Percentiles rank a stretch among this genome's conserved stretches.
Conservation (phyloP, 2,113 vertebrate genomes). For the Scatophagus argus region DNA sequence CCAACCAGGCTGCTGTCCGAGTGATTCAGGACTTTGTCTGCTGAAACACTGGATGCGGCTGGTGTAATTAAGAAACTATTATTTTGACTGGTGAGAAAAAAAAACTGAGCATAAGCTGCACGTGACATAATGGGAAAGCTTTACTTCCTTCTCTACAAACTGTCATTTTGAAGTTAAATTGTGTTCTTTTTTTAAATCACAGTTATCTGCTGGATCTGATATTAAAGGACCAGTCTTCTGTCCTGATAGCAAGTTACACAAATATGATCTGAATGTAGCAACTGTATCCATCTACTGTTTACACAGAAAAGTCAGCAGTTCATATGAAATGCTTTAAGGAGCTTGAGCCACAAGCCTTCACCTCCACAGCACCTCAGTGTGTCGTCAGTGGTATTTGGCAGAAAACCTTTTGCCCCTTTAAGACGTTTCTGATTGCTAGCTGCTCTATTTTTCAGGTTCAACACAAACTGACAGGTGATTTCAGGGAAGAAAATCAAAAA, state of each 20-base stretch:
- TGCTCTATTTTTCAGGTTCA: not conserved
- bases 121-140: not conserved
- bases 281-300: no score
- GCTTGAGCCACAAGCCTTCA: not conserved
- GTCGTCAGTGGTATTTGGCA: not conserved
- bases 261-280: not conserved
- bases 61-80: constrained; percentile 22
- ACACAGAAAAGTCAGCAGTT: no score
- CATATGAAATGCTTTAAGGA: no score
- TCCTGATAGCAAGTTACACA: not conserved
- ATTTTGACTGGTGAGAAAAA: not conserved
- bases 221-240: not conserved
- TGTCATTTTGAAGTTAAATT: not conserved
- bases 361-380: not conserved
- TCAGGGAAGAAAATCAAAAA: constrained; percentile 3
- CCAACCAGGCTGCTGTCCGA: not conserved
- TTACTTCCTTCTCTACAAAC: not conserved
- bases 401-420: not conserved
- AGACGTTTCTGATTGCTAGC: not conserved
- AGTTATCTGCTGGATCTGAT: no score
- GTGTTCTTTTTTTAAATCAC: not conserved
- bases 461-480: not conserved
- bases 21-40: constrained; percentile 15
- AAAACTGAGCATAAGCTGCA: not conserved
- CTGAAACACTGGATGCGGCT: not conserved